Conservation (phyloP, 1,140 invertebrate genomes). For the Lasaia peninsularis region DNA sequence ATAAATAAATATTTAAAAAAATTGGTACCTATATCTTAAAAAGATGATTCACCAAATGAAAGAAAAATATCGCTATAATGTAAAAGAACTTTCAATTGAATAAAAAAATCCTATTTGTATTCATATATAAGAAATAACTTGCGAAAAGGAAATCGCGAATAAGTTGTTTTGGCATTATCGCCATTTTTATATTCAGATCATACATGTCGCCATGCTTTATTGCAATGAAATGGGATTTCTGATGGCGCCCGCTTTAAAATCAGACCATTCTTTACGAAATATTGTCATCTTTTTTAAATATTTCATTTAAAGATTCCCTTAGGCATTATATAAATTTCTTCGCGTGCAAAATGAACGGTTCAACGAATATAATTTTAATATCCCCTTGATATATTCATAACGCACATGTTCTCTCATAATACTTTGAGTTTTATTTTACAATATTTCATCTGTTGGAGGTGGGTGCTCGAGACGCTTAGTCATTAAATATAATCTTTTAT, state of each 20-base stretch:
- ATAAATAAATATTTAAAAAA: too few species aligned
- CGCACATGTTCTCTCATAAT: conserved; percentile 18
- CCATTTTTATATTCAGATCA: conserved; percentile 57
- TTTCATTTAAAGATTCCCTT: conserved; percentile 64
- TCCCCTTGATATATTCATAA: conserved; percentile 25
- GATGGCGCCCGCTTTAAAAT: conserved; percentile 63
- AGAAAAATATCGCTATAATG: too few species aligned
- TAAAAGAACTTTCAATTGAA: background rate
- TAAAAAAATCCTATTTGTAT: background rate
- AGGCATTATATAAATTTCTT: conserved; percentile 49
- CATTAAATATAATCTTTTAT: background rate
- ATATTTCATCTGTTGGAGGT: conserved; percentile 4
- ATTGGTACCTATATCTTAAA: too few species aligned
- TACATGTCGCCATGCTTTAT: conserved; percentile 54
- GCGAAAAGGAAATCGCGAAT: background rate
- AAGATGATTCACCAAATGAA: too few species aligned
- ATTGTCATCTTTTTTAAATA: conserved; percentile 73
- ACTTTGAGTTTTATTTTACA: conserved; percentile 14
- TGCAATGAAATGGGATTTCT: conserved; percentile 58
- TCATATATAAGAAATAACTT: background rate
- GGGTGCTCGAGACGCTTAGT: background rate
- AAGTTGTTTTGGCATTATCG: conserved; percentile 9
- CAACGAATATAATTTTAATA: conserved; percentile 28
- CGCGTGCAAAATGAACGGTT: conserved; percentile 23
- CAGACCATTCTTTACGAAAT: conserved; percentile 72